phyloP scores from a whole-genome alignment of 2,888 invertebrate species.

The Eupithecia subfuscata region DNA sequence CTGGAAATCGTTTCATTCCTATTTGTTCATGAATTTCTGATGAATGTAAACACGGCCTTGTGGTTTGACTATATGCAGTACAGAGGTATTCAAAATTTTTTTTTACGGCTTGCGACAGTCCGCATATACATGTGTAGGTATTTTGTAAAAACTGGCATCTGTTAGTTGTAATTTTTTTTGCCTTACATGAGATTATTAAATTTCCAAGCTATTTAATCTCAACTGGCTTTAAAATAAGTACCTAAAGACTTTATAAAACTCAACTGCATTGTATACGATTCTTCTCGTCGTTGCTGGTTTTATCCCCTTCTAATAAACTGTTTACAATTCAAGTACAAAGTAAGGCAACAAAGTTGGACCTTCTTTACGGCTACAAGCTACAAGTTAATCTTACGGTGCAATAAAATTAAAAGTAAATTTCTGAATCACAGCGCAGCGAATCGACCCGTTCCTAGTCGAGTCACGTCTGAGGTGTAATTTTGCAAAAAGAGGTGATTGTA shows the following conservation, averaged over 20 bases:
- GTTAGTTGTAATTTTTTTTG: background rate
- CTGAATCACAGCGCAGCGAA: conserved; percentile 51
- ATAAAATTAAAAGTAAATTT: conserved; percentile 59
- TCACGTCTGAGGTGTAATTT: conserved; percentile 74
- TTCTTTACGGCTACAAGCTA: conserved; percentile 27
- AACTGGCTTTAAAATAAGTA: background rate
- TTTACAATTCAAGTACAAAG: conserved; percentile 23
- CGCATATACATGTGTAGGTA: background rate
- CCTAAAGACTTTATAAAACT: background rate
- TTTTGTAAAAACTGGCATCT: background rate
- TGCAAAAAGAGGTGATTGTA: conserved; percentile 74
- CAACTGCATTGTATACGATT: conserved; percentile 3
- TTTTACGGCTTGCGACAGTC: background rate
- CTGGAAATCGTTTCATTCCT: background rate
- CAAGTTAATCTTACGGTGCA: conserved; percentile 50
- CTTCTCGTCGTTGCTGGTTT: conserved; percentile 47
- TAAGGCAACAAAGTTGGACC: conserved; percentile 44
- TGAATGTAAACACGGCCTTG: conserved; percentile 38
- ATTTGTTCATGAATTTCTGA: background rate
- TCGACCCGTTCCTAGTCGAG: conserved; percentile 55
- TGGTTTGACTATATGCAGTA: background rate
- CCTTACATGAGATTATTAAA: background rate
- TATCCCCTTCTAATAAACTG: conserved; percentile 50
- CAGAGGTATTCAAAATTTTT: background rate
- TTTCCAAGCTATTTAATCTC: background rate